Base-by-base conservation (phyloP, 2,888 invertebrate genomes). In the Lysandra coridon region DNA sequence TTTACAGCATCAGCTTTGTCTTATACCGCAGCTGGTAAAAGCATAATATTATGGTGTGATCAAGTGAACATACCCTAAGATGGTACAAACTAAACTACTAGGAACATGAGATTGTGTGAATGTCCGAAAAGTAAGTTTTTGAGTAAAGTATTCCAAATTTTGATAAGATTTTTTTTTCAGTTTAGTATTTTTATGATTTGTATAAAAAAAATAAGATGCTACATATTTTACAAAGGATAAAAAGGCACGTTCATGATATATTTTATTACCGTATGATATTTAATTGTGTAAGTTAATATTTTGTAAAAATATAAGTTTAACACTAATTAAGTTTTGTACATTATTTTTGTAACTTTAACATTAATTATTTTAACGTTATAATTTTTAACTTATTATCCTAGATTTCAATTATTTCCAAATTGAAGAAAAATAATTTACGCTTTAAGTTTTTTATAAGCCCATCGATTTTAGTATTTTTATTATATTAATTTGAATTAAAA, bases 381-480 rank as follows among this genome's bases (percentile, higher is more conserved):
- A 14, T 33, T 69, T 30, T 30, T 69, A 69, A 69, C 6, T 69
- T 69, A 69, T 69, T 64, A 2, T 33, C 14, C 5, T 12, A 69
- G 4, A 0, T 33, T 33, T 69, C 14, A 69, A 69, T 33, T 1
- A 14, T 14, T 69, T 69, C 69, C 33, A 69, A 69, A 69, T 69
- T 64, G 3, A 69, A 14, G 6, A 69, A 5, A 5, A 17, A 5
- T 1, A 1, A 4, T 14, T 33, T 5, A 64, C 30, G 12, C 4
- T 64, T 33, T 33, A 64, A 64, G 30, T 30, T 62, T 7, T 64
- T 62, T 7, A 2, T 64, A 37, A 33, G 14, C 69, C 69, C 69
- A 69, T 69, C 69, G 69, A 69, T 69, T 69, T 69, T 69, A 69
- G 14, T 69, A 69, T 69, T 69, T 12, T 12, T 64, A 64, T 69